A percentile compares a stretch with the other conserved stretches of the same genome.
phyloP scores from a whole-genome alignment of 2,113 vertebrate genomes.

The Budorcas taxicolor region DNA sequence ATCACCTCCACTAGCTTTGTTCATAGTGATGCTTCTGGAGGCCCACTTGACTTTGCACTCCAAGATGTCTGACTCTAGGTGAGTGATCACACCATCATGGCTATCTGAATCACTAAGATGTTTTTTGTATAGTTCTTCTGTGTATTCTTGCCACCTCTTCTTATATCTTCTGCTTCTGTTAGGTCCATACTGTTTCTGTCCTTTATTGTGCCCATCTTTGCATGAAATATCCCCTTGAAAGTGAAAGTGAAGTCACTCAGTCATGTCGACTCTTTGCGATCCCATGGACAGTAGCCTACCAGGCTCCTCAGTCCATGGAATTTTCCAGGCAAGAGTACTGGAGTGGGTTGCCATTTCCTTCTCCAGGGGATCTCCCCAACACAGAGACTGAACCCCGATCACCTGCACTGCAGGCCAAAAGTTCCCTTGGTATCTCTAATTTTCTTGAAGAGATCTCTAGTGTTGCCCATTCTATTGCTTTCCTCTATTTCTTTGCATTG shows the following conservation, averaged over 20 bases:
- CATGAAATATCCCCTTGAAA: not conserved
- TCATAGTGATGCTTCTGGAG: not conserved
- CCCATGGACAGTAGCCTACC: too few species aligned
- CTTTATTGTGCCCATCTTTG: not conserved
- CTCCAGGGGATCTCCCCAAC: too few species aligned
- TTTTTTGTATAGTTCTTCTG: not conserved
- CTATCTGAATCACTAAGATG: not conserved
- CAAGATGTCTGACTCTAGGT: not conserved
- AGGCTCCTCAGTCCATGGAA: too few species aligned
- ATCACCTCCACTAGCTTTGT: not conserved
- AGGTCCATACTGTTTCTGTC: not conserved
- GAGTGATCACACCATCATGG: not conserved
- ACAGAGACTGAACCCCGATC: too few species aligned
- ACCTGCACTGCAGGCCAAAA: too few species aligned
- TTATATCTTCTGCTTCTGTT: not conserved
- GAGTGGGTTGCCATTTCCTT: too few species aligned
- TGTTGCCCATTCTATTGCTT: not conserved
- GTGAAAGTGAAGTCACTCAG: too few species aligned
- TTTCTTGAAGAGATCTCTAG: not conserved
- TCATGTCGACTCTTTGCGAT: too few species aligned
- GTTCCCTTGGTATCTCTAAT: not conserved
- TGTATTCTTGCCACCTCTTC: not conserved
- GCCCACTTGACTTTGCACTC: not conserved
- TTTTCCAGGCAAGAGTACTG: too few species aligned
- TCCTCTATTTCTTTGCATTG: not conserved